Evolutionary conservation across 2,797 vertebrate genomes (phyloP).

Genomic region (Anguilla anguilla): DNA sequence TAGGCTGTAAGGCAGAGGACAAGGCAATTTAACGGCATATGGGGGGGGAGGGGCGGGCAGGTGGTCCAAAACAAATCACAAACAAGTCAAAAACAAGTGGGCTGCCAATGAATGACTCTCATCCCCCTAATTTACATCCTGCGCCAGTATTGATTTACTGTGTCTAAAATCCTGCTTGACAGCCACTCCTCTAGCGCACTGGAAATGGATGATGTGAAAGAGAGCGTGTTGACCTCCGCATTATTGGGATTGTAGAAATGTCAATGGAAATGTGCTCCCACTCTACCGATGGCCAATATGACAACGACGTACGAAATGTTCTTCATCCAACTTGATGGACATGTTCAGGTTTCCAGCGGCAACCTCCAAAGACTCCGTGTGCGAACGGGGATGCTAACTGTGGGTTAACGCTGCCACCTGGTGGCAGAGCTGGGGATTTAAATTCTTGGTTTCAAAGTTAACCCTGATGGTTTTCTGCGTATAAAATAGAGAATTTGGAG

Average conservation of each 20-base stretch:
- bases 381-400: not conserved
- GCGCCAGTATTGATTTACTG: not conserved
- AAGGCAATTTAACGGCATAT: not conserved
- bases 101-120: not conserved
- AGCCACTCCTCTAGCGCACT: not conserved
- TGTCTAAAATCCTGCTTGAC: not conserved
- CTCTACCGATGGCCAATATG: not conserved
- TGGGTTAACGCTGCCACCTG: conserved; percentile 16
- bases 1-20: not conserved
- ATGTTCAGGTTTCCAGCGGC: not conserved
- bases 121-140: not conserved
- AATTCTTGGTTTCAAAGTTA: not conserved
- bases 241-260: not conserved
- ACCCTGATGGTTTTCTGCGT: not conserved
- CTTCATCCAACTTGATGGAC: not conserved
- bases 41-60: not conserved
- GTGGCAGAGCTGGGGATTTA: not conserved
- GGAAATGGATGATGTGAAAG: not conserved
- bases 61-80: not conserved
- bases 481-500: not conserved
- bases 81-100: not conserved
- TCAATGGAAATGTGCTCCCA: not conserved
- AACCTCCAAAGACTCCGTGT: not conserved
- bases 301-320: not conserved
- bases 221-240: not conserved